Conservation (phyloP, 2,113 vertebrate species). For the Formicarius rufipectus region DNA sequence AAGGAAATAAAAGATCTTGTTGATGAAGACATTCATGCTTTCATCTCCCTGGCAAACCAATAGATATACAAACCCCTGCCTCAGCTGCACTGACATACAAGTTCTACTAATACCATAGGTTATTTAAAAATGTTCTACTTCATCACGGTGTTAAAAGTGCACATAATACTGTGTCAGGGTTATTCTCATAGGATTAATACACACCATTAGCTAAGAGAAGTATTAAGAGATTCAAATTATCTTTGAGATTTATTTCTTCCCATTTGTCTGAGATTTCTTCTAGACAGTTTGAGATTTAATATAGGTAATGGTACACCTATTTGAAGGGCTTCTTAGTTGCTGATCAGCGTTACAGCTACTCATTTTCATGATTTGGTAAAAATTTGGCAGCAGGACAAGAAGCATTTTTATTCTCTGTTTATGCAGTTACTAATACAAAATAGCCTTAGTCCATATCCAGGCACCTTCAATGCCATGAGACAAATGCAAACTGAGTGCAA, state of each 20-base stretch:
- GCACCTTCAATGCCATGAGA: rapidly evolving
- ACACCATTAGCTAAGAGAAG: neutral
- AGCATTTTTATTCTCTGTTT: neutral
- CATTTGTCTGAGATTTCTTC: neutral
- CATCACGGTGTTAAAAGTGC: neutral
- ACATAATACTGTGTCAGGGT: neutral
- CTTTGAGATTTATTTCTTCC: neutral
- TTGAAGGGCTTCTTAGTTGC: neutral
- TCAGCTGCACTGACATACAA: neutral
- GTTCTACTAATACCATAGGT: neutral
- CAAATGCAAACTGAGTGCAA: neutral
- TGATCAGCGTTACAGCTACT: neutral
- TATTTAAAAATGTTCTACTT: neutral
- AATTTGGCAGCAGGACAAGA: neutral
- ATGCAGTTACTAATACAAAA: neutral
- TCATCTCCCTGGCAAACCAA: neutral
- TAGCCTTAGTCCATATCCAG: neutral
- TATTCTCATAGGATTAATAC: neutral
- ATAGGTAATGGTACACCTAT: neutral
- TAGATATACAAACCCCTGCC: neutral
- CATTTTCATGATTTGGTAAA: neutral
- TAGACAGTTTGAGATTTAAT: neutral
- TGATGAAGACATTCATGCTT: neutral
- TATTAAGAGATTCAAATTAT: neutral
- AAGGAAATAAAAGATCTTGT: neutral